phyloP scores from a whole-genome alignment of 2,113 vertebrate species.

The Orthochromis malagaraziensis region DNA sequence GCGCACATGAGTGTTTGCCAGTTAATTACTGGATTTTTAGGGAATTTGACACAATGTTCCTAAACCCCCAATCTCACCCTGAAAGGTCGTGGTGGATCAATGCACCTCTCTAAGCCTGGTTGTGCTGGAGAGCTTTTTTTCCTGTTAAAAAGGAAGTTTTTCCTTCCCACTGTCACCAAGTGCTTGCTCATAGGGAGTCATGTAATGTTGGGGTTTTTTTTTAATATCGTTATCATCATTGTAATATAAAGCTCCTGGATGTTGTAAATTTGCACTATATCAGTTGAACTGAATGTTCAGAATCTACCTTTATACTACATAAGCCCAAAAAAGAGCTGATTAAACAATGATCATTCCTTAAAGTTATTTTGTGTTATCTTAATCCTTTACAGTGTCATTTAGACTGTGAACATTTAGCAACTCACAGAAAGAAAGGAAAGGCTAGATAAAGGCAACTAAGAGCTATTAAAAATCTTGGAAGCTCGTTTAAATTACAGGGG shows the following conservation, averaged over 20 bases:
- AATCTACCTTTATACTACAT: not conserved
- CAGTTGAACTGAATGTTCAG: not conserved
- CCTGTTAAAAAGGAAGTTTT: not conserved
- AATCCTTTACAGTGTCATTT: not conserved
- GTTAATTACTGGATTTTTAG: not conserved
- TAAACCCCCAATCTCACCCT: not conserved
- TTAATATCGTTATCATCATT: not conserved
- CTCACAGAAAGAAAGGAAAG: not conserved
- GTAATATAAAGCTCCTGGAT: not conserved
- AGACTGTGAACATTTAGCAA: not conserved
- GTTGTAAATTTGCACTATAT: not conserved
- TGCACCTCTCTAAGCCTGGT: accelerated
- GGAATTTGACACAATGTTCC: not conserved
- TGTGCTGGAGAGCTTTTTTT: not conserved
- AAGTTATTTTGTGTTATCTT: not conserved
- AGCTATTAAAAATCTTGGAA: accelerated
- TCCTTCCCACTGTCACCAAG: accelerated
- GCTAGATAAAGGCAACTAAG: not conserved
- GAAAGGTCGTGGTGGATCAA: accelerated
- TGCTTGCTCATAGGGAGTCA: not conserved
- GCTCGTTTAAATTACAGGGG: accelerated
- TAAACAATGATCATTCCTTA: not conserved
- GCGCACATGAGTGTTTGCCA: not conserved
- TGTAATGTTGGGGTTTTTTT: accelerated
- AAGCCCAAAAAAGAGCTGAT: not conserved